Conservation (phyloP, 2,113 vertebrate genomes). For the Poeciliopsis occidentalis region DNA sequence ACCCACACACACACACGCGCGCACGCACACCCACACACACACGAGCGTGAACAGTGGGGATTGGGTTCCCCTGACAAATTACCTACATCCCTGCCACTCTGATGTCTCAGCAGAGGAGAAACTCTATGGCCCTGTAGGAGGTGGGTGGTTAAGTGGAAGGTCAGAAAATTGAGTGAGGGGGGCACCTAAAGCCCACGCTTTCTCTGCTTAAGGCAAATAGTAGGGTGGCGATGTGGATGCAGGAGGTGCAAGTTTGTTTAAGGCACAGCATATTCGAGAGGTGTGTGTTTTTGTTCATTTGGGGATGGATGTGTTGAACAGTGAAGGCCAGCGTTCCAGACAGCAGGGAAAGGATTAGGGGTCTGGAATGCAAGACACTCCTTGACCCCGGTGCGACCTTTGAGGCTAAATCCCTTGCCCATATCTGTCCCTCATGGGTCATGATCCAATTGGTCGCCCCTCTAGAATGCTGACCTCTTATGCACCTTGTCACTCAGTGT, state of each 20-base stretch:
- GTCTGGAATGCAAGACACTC: constrained; percentile 78
- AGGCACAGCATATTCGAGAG: constrained; percentile 1
- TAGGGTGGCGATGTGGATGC: constrained; percentile 12
- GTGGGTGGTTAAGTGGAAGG: constrained; percentile 66
- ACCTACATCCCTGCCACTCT: constrained; percentile 65
- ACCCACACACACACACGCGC: constrained; percentile 31
- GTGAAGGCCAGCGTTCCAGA: constrained; percentile 66
- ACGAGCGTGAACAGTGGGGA: constrained; percentile 48
- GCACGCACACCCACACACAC: constrained; percentile 37
- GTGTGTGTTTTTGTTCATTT: constrained; percentile 39
- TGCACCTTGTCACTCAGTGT: constrained; percentile 68
- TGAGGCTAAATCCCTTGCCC: constrained; percentile 73
- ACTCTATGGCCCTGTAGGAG: constrained; percentile 52
- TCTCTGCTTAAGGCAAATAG: constrained; percentile 30
- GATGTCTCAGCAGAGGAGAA: constrained; percentile 61
- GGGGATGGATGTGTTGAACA: constrained; percentile 46
- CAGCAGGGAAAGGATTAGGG: constrained; percentile 75
- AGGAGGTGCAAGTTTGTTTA: constrained; percentile 26
- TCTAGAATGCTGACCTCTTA: constrained; percentile 74
- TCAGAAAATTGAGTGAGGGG: constrained; percentile 54
- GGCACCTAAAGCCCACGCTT: constrained; percentile 43
- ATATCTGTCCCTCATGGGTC: constrained; percentile 77
- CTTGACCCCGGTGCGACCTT: constrained; percentile 73
- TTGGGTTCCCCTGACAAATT: constrained; percentile 74
- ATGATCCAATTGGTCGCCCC: constrained; percentile 79